These are phyloP conservation scores for Montipora foliosa DNA, from an alignment of 64 coral and sea anemone species.

Conservation along the genomic window DNA sequence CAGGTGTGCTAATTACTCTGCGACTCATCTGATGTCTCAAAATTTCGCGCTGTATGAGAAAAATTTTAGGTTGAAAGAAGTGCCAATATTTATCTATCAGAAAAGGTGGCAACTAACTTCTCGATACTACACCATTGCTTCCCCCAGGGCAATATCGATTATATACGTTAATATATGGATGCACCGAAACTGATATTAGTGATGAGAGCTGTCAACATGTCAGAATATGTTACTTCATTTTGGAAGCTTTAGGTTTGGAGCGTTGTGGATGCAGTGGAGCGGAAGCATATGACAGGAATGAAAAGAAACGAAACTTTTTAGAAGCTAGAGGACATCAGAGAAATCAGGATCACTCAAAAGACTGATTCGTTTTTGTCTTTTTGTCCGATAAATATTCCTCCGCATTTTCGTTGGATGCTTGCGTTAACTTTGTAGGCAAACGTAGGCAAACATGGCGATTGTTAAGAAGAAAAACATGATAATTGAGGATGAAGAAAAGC, in stretches of 20 bases:
- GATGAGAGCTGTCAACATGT: not conserved
- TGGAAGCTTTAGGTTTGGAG: not conserved
- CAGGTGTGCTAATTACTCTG: too few relatives aligned
- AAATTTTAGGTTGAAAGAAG: too few relatives aligned
- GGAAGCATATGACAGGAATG: too few relatives aligned
- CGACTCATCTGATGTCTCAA: too few relatives aligned
- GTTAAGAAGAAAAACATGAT: not conserved
- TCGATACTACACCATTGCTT: not conserved
- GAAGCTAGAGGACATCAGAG: not conserved
- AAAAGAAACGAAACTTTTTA: not conserved
- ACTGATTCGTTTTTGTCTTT: not conserved
- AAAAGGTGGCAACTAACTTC: not conserved
- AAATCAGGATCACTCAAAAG: not conserved
- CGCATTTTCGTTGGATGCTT: not conserved
- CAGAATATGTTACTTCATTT: not conserved
- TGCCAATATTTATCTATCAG: too few relatives aligned
- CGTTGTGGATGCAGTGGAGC: too few relatives aligned
- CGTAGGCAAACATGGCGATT: not conserved
- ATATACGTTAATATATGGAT: not conserved
- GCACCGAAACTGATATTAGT: not conserved
- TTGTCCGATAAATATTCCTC: not conserved
- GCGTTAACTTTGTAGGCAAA: not conserved
- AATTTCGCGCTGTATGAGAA: too few relatives aligned
- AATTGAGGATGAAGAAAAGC: not conserved
- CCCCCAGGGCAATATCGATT: constrained; percentile 2